These are phyloP conservation scores for Procambarus clarkii DNA, from an alignment of 1,140 invertebrate species.

Conservation along the genomic window DNA sequence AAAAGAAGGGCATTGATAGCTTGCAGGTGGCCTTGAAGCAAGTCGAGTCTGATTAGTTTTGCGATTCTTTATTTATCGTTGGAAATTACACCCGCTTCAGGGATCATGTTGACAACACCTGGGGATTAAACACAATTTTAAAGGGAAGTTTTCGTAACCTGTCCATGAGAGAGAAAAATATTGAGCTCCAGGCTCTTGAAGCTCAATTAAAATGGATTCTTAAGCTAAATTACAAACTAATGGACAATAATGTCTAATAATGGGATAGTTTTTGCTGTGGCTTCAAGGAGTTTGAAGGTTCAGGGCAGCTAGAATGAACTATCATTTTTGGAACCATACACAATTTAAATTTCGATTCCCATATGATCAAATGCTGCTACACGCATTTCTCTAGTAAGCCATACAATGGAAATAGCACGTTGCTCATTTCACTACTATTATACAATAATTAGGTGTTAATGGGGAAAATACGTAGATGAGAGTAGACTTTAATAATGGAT, in stretches of 20 bases:
- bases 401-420: no score
- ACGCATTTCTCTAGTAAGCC: no score
- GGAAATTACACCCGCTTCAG: slow-evolving; percentile 52
- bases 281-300: background rate
- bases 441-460: no score
- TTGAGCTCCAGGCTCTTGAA: background rate
- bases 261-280: background rate
- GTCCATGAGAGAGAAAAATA: background rate
- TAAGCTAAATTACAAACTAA: background rate
- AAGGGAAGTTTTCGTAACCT: background rate
- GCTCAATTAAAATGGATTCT: background rate
- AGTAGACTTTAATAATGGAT: no score
- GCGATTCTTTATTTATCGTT: slow-evolving; percentile 48
- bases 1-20: background rate
- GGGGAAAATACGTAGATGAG: no score
- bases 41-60: slow-evolving; percentile 40
- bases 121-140: background rate
- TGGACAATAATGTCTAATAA: background rate
- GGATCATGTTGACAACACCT: slow-evolving; percentile 38
- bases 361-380: no score
- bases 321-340: background rate
- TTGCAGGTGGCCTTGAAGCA: slow-evolving; percentile 38
- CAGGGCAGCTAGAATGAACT: background rate
- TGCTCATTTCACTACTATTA: no score
- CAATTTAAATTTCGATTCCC: no score